Conservation (phyloP, 2,113 vertebrate genomes). For the Sceloporus undulatus region DNA sequence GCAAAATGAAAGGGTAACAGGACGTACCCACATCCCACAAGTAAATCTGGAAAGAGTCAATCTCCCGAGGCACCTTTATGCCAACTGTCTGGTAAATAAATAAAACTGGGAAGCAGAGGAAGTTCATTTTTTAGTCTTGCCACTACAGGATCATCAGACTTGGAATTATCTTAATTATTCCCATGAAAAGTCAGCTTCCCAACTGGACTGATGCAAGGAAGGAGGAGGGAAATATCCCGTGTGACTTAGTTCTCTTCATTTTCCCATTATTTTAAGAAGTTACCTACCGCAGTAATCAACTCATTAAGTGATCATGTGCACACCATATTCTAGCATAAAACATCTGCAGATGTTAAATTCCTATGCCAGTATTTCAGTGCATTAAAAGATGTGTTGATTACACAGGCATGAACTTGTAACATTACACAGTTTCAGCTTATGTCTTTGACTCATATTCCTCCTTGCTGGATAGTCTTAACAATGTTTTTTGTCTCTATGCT, state of each 20-base stretch:
- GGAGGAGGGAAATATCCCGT: slow-evolving; percentile 39
- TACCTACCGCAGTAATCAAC: slow-evolving; percentile 67
- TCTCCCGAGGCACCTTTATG: background rate
- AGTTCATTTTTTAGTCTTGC: slow-evolving; percentile 31
- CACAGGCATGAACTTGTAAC: slow-evolving; percentile 47
- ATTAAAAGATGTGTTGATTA: slow-evolving; percentile 58
- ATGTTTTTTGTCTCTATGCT: background rate
- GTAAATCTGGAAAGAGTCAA: slow-evolving; percentile 41
- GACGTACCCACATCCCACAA: fast-evolving
- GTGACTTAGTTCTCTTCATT: slow-evolving; percentile 42
- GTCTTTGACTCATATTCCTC: slow-evolving; percentile 33
- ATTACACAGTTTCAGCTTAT: slow-evolving; percentile 36
- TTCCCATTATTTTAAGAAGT: slow-evolving; percentile 43
- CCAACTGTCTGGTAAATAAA: slow-evolving; percentile 54
- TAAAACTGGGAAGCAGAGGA: slow-evolving; percentile 34
- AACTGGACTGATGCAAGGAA: slow-evolving; percentile 19
- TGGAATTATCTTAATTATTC: slow-evolving; percentile 49
- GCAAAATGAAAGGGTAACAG: slow-evolving; percentile 23
- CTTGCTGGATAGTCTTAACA: background rate
- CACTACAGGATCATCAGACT: slow-evolving; percentile 45
- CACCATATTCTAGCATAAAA: slow-evolving; percentile 60
- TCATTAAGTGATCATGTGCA: slow-evolving; percentile 64
- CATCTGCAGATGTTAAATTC: slow-evolving; percentile 68
- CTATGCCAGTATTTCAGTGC: slow-evolving; percentile 60
- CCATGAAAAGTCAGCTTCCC: slow-evolving; percentile 29